These are phyloP conservation scores for Myopa testacea DNA, from an alignment of 2,888 invertebrate genomes.

Conservation along the genomic window DNA sequence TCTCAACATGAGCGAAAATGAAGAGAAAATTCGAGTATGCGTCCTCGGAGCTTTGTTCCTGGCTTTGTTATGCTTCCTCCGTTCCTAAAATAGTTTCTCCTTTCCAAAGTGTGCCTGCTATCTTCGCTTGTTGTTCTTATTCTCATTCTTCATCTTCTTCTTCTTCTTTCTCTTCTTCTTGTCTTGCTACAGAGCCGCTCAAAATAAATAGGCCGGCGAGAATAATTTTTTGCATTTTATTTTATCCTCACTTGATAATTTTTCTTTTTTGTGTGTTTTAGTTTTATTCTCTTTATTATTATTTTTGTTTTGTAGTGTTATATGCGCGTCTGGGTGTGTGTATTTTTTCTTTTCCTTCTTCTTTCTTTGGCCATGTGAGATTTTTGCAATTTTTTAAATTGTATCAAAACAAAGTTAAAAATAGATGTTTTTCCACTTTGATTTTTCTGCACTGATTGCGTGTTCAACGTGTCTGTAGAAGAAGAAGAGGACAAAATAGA, in stretches of 20 bases:
- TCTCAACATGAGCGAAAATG: too few relatives aligned
- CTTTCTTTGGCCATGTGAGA: not conserved
- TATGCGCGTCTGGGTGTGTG: not conserved
- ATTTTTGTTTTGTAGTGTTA: too few relatives aligned
- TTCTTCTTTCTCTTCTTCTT: not conserved
- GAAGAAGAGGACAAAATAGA: slow-evolving; percentile 7
- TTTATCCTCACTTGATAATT: not conserved
- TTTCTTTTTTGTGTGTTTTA: too few relatives aligned
- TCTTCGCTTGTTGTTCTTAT: too few relatives aligned
- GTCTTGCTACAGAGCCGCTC: not conserved
- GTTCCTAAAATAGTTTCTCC: too few relatives aligned
- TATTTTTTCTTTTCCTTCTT: not conserved
- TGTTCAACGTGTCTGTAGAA: not conserved
- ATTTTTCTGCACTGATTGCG: slow-evolving; percentile 24
- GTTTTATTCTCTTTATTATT: too few relatives aligned
- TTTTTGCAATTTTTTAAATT: slow-evolving; percentile 20
- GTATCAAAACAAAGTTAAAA: slow-evolving; percentile 32
- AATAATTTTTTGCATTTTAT: too few relatives aligned
- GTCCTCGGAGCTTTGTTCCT: too few relatives aligned
- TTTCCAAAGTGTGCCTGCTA: too few relatives aligned
- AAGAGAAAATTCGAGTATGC: too few relatives aligned
- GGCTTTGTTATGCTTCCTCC: too few relatives aligned
- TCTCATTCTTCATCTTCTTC: too few relatives aligned
- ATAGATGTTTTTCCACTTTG: slow-evolving; percentile 27
- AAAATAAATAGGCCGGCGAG: not conserved